Conservation (phyloP, 2,888 invertebrate genomes). For the Harpalus rubripes region DNA sequence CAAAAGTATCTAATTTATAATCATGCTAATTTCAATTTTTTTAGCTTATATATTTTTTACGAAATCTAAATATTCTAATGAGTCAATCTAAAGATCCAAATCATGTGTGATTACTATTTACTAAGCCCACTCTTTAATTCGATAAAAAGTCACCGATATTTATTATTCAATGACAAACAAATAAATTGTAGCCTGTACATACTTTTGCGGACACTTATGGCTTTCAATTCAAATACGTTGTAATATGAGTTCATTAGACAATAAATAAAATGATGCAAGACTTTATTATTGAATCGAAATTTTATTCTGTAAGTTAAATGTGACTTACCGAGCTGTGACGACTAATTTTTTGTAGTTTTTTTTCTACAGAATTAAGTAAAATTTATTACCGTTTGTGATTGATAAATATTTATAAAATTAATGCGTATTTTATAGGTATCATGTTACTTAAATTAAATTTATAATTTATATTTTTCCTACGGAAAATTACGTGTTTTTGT, state of each 20-base stretch:
- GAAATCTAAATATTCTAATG: constrained; percentile 37
- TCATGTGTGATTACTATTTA: constrained; percentile 25
- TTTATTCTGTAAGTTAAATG: constrained; percentile 32
- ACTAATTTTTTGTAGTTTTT: constrained; percentile 7
- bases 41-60: constrained; percentile 20
- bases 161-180: constrained; percentile 52
- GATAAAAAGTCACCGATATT: constrained; percentile 47
- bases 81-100: constrained; percentile 41
- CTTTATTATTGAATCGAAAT: constrained; percentile 30
- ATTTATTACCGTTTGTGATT: constrained; percentile 26
- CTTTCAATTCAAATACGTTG: constrained; percentile 25
- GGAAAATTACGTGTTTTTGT: not conserved
- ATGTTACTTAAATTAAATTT: constrained; percentile 18
- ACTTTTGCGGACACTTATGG: constrained; percentile 35
- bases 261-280: constrained; percentile 47
- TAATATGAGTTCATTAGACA: constrained; percentile 8
- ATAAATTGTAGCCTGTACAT: constrained; percentile 30
- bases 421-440: constrained; percentile 29
- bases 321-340: constrained; percentile 21
- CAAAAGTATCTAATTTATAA: constrained; percentile 20
- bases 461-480: not conserved
- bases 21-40: constrained; percentile 26
- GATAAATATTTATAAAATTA: constrained; percentile 47
- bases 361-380: constrained; percentile 44
- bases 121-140: constrained; percentile 12